Conservation (phyloP, 2,888 invertebrate species). For the Colletes collaris region DNA sequence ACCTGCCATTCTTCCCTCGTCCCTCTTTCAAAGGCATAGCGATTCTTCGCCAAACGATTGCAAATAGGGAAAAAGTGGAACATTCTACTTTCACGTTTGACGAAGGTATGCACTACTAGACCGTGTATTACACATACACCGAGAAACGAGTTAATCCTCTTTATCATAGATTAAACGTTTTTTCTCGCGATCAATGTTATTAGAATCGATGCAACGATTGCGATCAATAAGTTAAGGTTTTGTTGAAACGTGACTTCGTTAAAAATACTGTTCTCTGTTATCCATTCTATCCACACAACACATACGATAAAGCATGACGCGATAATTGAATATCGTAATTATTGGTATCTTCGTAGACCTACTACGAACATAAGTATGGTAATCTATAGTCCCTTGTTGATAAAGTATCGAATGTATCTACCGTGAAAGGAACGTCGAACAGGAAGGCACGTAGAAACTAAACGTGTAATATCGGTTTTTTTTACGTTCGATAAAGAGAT, state of each 20-base stretch:
- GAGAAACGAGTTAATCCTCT: constrained; percentile 28
- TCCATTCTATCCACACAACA: neutral
- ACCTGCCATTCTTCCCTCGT: constrained; percentile 6
- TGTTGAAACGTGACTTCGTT: constrained; percentile 12
- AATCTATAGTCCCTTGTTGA: neutral
- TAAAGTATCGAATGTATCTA: too few relatives aligned
- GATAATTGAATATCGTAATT: constrained; percentile 29
- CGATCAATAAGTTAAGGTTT: constrained; percentile 7
- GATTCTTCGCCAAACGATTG: constrained; percentile 32
- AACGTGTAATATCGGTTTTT: too few relatives aligned
- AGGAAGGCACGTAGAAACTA: too few relatives aligned
- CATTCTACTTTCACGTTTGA: constrained; percentile 56
- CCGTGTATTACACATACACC: constrained; percentile 14
- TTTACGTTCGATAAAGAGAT: too few relatives aligned
- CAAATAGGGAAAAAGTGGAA: constrained; percentile 58
- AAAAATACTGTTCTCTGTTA: neutral
- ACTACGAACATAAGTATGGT: neutral
- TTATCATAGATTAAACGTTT: constrained; percentile 1
- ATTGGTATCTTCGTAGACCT: neutral
- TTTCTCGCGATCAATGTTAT: neutral
- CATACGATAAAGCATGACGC: constrained; percentile 7
- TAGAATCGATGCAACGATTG: neutral
- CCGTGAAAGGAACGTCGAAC: too few relatives aligned
- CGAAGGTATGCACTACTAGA: constrained; percentile 47
- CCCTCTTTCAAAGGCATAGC: constrained; percentile 11